Evolutionary conservation across 2,797 vertebrate species (phyloP).

Genomic region (Falco concolor): DNA sequence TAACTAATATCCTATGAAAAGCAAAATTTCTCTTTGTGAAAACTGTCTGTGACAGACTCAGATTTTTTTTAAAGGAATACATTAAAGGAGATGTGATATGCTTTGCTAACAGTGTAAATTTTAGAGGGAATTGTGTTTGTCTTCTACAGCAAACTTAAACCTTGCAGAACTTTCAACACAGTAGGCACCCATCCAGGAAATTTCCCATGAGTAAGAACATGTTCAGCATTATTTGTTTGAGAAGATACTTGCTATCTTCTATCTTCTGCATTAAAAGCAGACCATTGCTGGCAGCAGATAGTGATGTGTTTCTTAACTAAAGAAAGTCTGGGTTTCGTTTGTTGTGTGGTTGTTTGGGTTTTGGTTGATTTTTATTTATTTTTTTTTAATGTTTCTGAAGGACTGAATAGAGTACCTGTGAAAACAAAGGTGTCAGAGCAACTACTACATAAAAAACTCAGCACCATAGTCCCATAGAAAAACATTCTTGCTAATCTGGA

Average conservation of each 20-base stretch:
- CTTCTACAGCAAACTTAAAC: neutral
- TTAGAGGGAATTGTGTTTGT: neutral
- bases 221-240: neutral
- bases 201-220: neutral
- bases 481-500: neutral
- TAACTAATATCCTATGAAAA: neutral
- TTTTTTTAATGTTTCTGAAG: neutral
- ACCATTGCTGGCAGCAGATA: neutral
- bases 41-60: neutral
- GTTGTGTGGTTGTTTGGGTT: too few relatives aligned
- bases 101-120: neutral
- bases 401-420: neutral
- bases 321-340: neutral
- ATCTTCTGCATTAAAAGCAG: neutral
- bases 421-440: neutral
- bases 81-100: neutral
- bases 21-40: neutral
- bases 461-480: neutral
- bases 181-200: neutral
- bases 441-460: neutral
- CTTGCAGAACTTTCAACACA: neutral
- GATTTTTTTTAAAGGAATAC: neutral
- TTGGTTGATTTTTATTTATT: too few relatives aligned
- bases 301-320: neutral
- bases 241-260: neutral